These are phyloP conservation scores for Syngnathus typhle DNA, from an alignment of 2,113 vertebrate genomes.

Conservation along the genomic window DNA sequence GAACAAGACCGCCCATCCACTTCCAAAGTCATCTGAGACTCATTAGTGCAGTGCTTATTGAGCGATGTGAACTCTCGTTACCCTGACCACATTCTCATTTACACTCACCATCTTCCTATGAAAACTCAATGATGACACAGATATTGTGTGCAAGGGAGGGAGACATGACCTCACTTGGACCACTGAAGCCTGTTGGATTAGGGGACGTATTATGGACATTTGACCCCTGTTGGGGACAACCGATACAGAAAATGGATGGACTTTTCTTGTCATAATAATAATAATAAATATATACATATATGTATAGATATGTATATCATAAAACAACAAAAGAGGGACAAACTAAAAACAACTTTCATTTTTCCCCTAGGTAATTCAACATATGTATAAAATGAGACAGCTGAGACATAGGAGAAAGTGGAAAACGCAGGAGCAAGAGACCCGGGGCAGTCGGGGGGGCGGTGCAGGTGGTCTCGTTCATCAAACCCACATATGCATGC, in stretches of 20 bases:
- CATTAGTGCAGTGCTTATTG: background rate
- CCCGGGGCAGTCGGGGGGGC: background rate
- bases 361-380: background rate
- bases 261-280: no score
- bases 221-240: no score
- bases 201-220: background rate
- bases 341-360: background rate
- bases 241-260: no score
- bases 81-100: slow-evolving; percentile 1
- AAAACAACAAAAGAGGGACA: background rate
- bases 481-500: background rate
- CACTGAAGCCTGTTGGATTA: background rate
- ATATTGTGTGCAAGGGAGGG: background rate
- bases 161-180: background rate
- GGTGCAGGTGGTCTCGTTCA: background rate
- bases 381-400: background rate
- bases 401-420: background rate
- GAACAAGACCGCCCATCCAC: background rate
- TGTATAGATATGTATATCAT: no score
- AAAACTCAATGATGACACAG: background rate
- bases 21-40: background rate
- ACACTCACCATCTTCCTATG: background rate
- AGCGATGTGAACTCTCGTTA: background rate
- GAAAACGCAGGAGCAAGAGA: background rate
- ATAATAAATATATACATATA: no score